Evolutionary conservation across 2,888 invertebrate genomes (phyloP).

Genomic region (Leucania comma): DNA sequence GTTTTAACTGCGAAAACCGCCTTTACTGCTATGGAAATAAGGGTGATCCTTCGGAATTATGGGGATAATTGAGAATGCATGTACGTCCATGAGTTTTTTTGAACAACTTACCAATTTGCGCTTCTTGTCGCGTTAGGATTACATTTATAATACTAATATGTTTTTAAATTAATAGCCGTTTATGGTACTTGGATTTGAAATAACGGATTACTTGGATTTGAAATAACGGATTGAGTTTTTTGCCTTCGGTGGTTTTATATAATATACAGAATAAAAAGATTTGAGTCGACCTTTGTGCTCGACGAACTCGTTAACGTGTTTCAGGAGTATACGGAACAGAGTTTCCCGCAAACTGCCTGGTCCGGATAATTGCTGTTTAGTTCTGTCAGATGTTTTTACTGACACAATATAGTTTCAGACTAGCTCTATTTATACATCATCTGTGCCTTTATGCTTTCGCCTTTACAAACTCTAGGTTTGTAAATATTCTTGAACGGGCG

Average conservation of each 20-base stretch:
- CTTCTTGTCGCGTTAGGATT: conserved; percentile 15
- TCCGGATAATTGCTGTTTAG: no score
- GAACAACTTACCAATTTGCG: conserved; percentile 29
- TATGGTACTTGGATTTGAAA: neutral
- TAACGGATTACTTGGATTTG: neutral
- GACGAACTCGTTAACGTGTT: no score
- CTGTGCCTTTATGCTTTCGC: no score
- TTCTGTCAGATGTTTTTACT: no score
- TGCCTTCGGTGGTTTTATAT: neutral
- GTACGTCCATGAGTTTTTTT: conserved; percentile 20
- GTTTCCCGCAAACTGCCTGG: no score
- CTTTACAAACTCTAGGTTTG: no score
- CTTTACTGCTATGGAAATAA: neutral
- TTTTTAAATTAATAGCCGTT: neutral
- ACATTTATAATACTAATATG: conserved; percentile 20
- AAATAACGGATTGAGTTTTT: neutral
- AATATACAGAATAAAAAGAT: neutral
- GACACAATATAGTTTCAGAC: no score
- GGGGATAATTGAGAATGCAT: conserved; percentile 38
- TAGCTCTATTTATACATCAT: no score
- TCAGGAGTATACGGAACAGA: no score
- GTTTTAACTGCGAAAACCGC: neutral
- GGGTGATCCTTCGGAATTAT: neutral
- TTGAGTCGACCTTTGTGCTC: neutral
- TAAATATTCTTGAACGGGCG: no score